Evolutionary conservation across 2,797 vertebrate genomes (phyloP).

Genomic region (Eulemur albifrons): DNA sequence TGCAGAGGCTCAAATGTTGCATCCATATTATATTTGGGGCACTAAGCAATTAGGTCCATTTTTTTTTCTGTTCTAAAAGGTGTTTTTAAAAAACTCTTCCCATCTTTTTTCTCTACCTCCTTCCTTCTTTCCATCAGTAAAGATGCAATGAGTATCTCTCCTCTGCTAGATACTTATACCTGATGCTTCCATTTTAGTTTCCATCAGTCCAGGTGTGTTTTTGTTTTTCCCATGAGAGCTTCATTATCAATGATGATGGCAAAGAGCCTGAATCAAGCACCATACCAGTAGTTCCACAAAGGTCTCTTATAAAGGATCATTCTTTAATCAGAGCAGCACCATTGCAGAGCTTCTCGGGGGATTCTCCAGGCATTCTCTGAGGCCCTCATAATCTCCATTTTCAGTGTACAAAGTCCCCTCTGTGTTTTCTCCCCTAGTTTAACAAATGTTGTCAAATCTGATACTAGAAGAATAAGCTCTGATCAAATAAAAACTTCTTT

Average conservation of each 20-base stretch:
- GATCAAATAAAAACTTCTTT: background rate
- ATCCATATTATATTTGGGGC: background rate
- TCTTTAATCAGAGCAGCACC: background rate
- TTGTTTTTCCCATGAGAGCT: background rate
- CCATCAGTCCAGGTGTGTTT: background rate
- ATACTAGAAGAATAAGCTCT: background rate
- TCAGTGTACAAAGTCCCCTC: background rate
- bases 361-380: background rate
- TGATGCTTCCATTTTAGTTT: background rate
- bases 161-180: background rate
- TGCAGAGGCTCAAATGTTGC: background rate
- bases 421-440: rapidly evolving
- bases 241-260: background rate
- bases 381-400: background rate
- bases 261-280: background rate
- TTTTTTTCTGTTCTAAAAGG: background rate
- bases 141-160: background rate
- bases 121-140: background rate
- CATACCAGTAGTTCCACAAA: background rate
- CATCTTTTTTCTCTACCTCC: background rate
- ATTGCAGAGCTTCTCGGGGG: background rate
- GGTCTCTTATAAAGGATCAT: background rate
- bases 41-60: background rate
- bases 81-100: background rate
- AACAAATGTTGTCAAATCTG: constrained; percentile 24